phyloP scores from a whole-genome alignment of 2,888 invertebrate genomes.

The Xestia rhomboidea region DNA sequence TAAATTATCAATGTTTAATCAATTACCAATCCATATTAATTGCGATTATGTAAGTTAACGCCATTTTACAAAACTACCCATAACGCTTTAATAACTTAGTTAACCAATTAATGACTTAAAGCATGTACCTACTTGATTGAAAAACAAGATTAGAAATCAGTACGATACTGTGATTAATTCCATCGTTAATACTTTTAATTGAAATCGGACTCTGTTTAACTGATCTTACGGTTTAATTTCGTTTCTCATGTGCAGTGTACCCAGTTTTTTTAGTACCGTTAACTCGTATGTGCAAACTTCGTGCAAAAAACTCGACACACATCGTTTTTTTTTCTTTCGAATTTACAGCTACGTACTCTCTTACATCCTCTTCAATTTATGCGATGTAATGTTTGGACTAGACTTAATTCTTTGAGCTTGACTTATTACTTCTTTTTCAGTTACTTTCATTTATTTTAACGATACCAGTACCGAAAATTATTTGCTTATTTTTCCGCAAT shows the following conservation, averaged over 20 bases:
- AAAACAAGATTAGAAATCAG: conserved; percentile 60
- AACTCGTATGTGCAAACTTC: conserved; percentile 74
- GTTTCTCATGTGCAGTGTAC: conserved; percentile 40
- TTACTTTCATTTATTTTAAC: conserved; percentile 28
- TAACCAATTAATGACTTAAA: conserved; percentile 46
- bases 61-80: conserved; percentile 32
- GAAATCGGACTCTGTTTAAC: conserved; percentile 35
- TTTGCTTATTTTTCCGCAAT: background rate
- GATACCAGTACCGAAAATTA: conserved; percentile 5
- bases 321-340: conserved; percentile 69
- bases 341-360: conserved; percentile 78
- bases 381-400: conserved; percentile 63
- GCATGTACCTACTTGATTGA: conserved; percentile 53
- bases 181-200: conserved; percentile 10
- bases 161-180: conserved; percentile 53
- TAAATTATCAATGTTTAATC: conserved; percentile 42
- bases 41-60: conserved; percentile 44
- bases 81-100: conserved; percentile 45
- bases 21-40: conserved; percentile 54
- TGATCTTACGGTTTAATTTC: conserved; percentile 49
- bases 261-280: conserved; percentile 76
- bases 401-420: conserved; percentile 45
- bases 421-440: conserved; percentile 36
- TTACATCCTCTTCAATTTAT: conserved; percentile 64
- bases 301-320: conserved; percentile 75